Evolutionary conservation across 2,797 vertebrate species (phyloP).

Genomic region (Leptatherina wallacei): DNA sequence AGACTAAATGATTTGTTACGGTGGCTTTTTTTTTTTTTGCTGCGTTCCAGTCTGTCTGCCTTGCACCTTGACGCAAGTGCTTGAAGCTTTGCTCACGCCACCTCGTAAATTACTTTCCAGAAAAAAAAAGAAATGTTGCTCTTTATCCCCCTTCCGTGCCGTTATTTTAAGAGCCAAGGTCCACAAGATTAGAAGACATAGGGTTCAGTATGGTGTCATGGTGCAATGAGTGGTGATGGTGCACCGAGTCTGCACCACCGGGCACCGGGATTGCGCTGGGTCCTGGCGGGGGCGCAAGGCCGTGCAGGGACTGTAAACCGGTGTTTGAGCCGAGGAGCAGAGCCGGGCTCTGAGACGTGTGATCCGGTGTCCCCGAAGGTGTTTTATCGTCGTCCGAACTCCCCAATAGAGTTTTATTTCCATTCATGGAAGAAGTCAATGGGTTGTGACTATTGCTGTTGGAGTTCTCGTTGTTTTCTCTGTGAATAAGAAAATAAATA

Average conservation of each 20-base stretch:
- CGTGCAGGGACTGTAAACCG: constrained; percentile 91
- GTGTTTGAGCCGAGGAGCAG: constrained; percentile 90
- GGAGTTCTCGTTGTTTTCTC: constrained; percentile 99
- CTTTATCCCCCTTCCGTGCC: constrained; percentile 31
- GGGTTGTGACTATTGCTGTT: constrained; percentile 96
- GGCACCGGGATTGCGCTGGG: constrained; percentile 96
- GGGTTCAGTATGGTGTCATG: constrained; percentile 99
- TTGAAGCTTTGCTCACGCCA: constrained; percentile 69
- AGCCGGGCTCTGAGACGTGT: constrained; percentile 93
- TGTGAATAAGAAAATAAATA: constrained; percentile 64
- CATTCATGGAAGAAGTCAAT: constrained; percentile 95
- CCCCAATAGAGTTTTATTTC: constrained; percentile 96
- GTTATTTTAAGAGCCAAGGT: constrained; percentile 93
- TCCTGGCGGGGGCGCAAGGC: constrained; percentile 94
- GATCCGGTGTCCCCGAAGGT: constrained; percentile 94
- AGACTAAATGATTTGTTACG: constrained; percentile 56
- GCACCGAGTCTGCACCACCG: constrained; percentile 88
- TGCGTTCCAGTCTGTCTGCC: constrained; percentile 63
- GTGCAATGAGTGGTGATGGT: constrained; percentile 96
- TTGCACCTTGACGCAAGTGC: constrained; percentile 74
- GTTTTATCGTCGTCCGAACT: constrained; percentile 99
- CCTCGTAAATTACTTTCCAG: constrained; percentile 61
- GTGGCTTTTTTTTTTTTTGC: constrained; percentile 65
- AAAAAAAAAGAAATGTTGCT: constrained; percentile 15
- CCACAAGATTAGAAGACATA: constrained; percentile 98